Base-by-base conservation (phyloP, 1,140 invertebrate species). In the Anthonomus grandis region DNA sequence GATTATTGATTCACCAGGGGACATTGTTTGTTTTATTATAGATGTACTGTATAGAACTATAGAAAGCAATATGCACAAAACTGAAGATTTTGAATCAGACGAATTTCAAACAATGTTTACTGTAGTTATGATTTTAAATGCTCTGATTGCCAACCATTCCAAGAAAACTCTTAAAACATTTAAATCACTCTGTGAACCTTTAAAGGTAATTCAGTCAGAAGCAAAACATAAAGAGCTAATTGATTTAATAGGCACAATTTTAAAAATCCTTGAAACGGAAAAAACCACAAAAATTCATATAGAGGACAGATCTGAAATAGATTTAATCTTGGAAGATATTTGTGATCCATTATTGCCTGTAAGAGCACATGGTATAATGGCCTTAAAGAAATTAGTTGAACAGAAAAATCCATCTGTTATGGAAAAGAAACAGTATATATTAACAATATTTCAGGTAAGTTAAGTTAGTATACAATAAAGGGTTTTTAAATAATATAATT, bases 261-360 rank as follows among this genome's bases (percentile, higher is more conserved):
- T 59, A 25, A 19, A 53, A 48, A 42, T 23, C 37, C 55, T 63
- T 19, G 58, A 50, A 8, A 44, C 21, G 45, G 38, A 57, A 31
- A 23, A 4, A 36, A 23, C 4, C 4, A 21, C 0, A 5, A 47
- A 39, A 15, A 53, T 44, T 63, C 2, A 18, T 23, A 61, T 54
- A 64, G 41, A 31, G 70, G 66, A 70, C 27, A 67, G 76, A 25
- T 77, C 73, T 38, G 71, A 76, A 51, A 85, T 82, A 68, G 78
- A 83, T 42, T 76, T 82, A 66, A 86, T 86, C 1, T 65, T 92
- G 13, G 67, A 77, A 37, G 83, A 91, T 75, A 72, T 87, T 4
- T 80, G 80, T 64, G 85, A 91, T 76, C 76, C 82, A n/a, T 70
- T 89, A 36, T 69, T 93, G n/a, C 90, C 90, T 5, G 80, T 89